A percentile compares a stretch with the other conserved stretches of the same genome.
Conservation (phyloP, 2,888 invertebrate species). For the Eupelmus urozonus region DNA sequence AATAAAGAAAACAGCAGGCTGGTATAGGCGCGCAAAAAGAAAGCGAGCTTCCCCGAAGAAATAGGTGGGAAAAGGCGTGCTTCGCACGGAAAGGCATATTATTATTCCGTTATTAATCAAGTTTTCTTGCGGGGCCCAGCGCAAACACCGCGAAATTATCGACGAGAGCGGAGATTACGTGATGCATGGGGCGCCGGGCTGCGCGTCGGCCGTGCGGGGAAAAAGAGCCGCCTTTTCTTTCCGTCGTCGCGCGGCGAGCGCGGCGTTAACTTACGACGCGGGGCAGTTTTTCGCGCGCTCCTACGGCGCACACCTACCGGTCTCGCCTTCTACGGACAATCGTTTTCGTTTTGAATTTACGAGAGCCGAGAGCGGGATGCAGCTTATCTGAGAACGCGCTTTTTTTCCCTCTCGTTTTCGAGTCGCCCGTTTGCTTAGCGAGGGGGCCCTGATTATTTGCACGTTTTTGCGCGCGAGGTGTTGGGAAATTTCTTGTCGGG, state of each 20-base stretch:
- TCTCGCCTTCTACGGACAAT: conserved; percentile 36
- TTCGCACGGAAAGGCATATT: conserved; percentile 62
- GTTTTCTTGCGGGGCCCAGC: conserved; percentile 64
- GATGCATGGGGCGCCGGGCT: conserved; percentile 29
- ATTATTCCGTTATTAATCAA: conserved; percentile 75
- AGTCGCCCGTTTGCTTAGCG: neutral
- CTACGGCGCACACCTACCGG: neutral
- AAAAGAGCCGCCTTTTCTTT: conserved; percentile 10
- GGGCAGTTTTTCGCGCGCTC: conserved; percentile 30
- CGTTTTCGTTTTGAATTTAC: conserved; percentile 48
- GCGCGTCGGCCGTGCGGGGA: neutral
- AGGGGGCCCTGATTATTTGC: conserved; percentile 12
- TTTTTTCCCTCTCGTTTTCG: neutral
- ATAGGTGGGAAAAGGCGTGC: conserved; percentile 37
- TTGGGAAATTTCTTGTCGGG: neutral
- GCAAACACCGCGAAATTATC: conserved; percentile 29
- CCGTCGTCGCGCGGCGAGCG: neutral
- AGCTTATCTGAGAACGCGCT: neutral
- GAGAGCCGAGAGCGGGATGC: too few species aligned
- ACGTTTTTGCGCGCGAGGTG: conserved; percentile 8
- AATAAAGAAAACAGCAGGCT: neutral
- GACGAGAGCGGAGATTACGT: conserved; percentile 25
- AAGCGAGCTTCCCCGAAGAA: too few species aligned
- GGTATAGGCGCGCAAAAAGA: neutral
- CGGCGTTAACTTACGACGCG: conserved; percentile 21